Percentiles rank a stretch among this genome's conserved stretches.
phyloP scores from a whole-genome alignment of 2,888 invertebrate species.

The Unio delphinus region DNA sequence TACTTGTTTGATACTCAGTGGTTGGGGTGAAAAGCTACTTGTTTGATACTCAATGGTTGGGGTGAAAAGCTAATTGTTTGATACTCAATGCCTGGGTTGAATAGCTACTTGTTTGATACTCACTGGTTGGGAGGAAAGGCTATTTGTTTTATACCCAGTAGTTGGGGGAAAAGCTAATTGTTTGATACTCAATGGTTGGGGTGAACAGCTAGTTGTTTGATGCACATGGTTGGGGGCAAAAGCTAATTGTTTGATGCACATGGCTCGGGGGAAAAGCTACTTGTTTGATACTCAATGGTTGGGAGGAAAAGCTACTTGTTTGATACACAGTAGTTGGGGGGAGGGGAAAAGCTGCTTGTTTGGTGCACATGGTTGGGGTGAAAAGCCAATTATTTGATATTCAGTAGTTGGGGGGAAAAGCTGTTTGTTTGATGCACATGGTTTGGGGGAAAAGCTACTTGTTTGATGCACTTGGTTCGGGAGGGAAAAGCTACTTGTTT shows the following conservation, averaged over 20 bases:
- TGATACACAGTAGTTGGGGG: background rate
- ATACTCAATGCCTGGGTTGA: constrained; percentile 5
- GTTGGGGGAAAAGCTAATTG: background rate
- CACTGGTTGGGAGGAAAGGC: background rate
- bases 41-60: background rate
- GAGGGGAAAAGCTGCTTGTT: constrained; percentile 46
- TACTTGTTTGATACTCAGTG: background rate
- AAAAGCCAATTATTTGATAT: background rate
- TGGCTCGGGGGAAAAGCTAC: too few relatives aligned
- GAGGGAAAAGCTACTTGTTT: constrained; percentile 15
- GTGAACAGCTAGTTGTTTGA: constrained; percentile 10
- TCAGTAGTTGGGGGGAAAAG: background rate
- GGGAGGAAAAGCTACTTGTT: constrained; percentile 15
- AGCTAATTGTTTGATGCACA: too few relatives aligned
- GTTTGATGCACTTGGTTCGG: background rate
- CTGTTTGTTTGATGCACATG: background rate
- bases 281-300: background rate
- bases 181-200: background rate
- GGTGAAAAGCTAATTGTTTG: constrained; percentile 46
- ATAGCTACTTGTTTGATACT: background rate
- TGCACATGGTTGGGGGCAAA: background rate
- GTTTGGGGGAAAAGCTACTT: background rate
- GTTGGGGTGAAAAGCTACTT: constrained; percentile 15
- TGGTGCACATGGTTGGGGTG: constrained; percentile 1
- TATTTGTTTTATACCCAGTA: too few relatives aligned